A percentile compares a stretch with the other conserved stretches of the same genome.
phyloP scores from a whole-genome alignment of 2,113 vertebrate genomes.

The Sphyrna mokarran region DNA sequence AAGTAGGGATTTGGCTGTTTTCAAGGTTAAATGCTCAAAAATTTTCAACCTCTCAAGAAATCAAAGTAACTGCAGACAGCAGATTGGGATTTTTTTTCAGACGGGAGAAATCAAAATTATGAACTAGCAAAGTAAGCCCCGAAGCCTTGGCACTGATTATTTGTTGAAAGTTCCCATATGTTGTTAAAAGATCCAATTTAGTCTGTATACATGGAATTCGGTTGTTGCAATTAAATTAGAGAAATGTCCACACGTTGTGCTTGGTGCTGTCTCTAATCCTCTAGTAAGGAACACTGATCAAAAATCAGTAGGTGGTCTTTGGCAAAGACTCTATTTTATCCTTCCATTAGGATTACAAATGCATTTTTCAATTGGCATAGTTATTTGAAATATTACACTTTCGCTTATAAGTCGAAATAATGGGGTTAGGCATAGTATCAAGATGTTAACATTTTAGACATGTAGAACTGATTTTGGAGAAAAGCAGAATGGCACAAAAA shows the following conservation, averaged over 20 bases:
- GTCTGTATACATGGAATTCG: background rate
- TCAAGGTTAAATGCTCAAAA: background rate
- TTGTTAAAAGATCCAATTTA: background rate
- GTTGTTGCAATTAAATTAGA: background rate
- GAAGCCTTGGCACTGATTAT: background rate
- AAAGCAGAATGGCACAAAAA: background rate
- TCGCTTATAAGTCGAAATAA: background rate
- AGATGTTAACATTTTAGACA: background rate
- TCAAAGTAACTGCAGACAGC: background rate
- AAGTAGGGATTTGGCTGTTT: background rate
- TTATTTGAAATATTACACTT: background rate
- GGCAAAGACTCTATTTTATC: background rate
- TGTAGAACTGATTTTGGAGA: background rate
- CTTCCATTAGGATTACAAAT: background rate
- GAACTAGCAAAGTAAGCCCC: background rate
- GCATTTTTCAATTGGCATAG: background rate
- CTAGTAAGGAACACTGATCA: background rate
- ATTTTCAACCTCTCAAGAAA: background rate
- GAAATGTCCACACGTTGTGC: background rate
- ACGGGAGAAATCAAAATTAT: background rate
- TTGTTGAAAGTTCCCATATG: constrained; percentile 28
- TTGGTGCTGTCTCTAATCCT: background rate
- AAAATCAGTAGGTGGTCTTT: background rate
- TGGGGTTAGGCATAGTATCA: background rate
- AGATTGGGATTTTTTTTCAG: background rate